A percentile compares a stretch with the other conserved stretches of the same genome.
These are phyloP conservation scores for Drosophila pseudotakahashii DNA, from an alignment of 2,888 invertebrate genomes.

Conservation along the genomic window DNA sequence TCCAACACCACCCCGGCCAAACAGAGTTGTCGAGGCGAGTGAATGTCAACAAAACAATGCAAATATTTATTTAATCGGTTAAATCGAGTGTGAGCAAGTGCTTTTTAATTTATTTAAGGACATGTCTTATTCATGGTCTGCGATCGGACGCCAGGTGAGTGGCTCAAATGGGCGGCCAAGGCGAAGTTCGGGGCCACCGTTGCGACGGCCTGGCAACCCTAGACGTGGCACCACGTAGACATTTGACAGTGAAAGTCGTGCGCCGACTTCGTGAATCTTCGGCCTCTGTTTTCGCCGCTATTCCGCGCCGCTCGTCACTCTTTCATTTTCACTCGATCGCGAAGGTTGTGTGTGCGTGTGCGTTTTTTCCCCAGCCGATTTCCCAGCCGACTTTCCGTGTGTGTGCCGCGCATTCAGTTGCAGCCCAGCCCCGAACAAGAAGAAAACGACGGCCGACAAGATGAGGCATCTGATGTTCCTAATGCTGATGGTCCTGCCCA, in stretches of 20 bases:
- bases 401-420: conserved; percentile 22
- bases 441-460: conserved; percentile 31
- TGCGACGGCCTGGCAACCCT: conserved; percentile 46
- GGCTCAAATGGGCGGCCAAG: no score
- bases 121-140: conserved; percentile 25
- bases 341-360: conserved; percentile 43
- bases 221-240: conserved; percentile 72
- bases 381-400: conserved; percentile 33
- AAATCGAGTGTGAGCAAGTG: not conserved
- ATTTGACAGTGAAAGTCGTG: conserved; percentile 72
- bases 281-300: conserved; percentile 39
- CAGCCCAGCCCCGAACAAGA: not conserved
- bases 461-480: conserved; percentile 90
- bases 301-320: conserved; percentile 49
- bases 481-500: conserved; percentile 88
- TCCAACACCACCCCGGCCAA: not conserved
- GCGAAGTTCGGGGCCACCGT: not conserved
- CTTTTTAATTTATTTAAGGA: not conserved
- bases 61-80: no score
- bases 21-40: conserved; percentile 1
- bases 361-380: conserved; percentile 21
- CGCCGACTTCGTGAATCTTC: conserved; percentile 55
- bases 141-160: no score
- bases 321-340: conserved; percentile 51
- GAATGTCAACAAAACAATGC: not conserved